phyloP scores from a whole-genome alignment of 2,797 vertebrate genomes.

The Coluber constrictor region DNA sequence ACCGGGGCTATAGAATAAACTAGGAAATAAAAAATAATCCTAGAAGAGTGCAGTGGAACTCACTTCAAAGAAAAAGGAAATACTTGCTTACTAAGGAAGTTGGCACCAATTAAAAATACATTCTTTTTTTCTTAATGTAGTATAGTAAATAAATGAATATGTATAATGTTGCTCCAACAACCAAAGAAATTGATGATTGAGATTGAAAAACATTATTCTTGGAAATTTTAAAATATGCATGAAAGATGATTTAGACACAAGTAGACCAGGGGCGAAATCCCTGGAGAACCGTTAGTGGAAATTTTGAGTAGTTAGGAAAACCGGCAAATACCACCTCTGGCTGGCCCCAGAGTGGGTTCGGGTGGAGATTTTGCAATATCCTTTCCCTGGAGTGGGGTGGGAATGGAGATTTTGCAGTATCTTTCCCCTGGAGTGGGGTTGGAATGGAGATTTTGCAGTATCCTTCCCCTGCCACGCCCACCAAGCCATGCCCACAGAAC shows the following conservation, averaged over 20 bases:
- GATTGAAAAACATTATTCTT: neutral
- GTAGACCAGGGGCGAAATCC: neutral
- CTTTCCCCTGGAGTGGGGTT: no score
- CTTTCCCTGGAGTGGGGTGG: no score
- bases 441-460: no score
- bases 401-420: no score
- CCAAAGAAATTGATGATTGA: neutral
- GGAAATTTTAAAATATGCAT: neutral
- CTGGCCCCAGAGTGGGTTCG: no score
- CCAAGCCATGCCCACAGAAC: no score
- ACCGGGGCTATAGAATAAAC: neutral
- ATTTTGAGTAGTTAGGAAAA: no score
- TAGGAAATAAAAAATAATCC: neutral
- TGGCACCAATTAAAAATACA: neutral
- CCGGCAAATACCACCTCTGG: no score
- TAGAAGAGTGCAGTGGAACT: neutral
- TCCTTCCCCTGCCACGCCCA: no score
- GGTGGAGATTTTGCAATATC: no score
- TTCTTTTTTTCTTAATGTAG: neutral
- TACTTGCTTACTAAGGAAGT: neutral
- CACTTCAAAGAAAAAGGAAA: neutral
- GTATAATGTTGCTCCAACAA: neutral
- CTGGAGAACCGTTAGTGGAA: no score
- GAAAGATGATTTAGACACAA: neutral
- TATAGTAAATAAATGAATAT: neutral